Evolutionary conservation across 2,113 vertebrate species (phyloP).

Genomic region (Semnornis frantzii): DNA sequence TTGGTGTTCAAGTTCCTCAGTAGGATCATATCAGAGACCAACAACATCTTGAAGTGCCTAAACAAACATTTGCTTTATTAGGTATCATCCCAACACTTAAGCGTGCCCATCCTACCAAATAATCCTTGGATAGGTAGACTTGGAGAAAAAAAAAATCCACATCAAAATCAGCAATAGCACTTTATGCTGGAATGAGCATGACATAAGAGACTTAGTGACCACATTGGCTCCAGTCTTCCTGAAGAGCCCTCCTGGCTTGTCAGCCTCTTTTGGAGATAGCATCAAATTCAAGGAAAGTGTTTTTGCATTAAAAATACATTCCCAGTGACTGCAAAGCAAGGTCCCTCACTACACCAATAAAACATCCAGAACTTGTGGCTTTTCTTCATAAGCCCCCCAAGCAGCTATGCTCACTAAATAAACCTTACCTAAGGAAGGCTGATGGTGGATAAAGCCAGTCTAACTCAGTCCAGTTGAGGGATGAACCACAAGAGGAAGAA

Average conservation of each 20-base stretch:
- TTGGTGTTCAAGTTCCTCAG: not conserved
- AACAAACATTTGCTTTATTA: not conserved
- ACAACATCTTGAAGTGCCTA: not conserved
- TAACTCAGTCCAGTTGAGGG: not conserved
- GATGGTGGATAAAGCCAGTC: constrained; percentile 18
- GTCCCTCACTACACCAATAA: constrained; percentile 17
- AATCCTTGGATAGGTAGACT: not conserved
- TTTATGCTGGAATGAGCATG: not conserved
- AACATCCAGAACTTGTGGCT: constrained; percentile 3
- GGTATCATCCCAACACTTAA: not conserved
- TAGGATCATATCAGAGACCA: not conserved
- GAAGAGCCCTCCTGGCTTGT: not conserved
- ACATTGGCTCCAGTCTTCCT: not conserved
- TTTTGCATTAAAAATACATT: constrained; percentile 63
- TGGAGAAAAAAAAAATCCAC: not conserved
- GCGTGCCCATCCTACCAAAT: not conserved
- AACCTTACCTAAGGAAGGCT: constrained; percentile 9
- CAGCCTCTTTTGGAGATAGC: not conserved
- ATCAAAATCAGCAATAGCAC: not conserved
- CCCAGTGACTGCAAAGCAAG: not conserved
- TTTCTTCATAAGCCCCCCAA: not conserved
- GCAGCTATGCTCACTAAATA: not conserved
- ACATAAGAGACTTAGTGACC: not conserved
- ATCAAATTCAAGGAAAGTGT: not conserved
- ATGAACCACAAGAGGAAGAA: not conserved